These are phyloP conservation scores for Eudemis profundana DNA, from an alignment of 2,888 invertebrate genomes.

Conservation along the genomic window DNA sequence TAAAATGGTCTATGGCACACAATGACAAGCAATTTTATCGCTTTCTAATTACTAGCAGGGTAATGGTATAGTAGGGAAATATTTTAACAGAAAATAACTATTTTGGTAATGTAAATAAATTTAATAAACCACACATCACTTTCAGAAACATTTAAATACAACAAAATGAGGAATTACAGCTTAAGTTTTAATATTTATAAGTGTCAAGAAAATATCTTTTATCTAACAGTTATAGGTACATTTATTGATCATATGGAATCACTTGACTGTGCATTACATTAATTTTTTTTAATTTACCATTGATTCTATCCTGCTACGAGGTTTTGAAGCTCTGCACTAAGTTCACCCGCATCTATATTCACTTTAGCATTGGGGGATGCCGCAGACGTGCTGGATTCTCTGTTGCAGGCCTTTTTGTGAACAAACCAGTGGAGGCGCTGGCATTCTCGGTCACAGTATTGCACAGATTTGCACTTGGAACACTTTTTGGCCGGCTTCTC, in stretches of 20 bases:
- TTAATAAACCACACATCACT: slow-evolving; percentile 42
- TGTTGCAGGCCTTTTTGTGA: slow-evolving; percentile 93
- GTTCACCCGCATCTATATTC: slow-evolving; percentile 76
- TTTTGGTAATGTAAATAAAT: slow-evolving; percentile 25
- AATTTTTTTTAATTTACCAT: slow-evolving; percentile 32
- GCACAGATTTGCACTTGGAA: slow-evolving; percentile 96
- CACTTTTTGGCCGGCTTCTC: slow-evolving; percentile 97
- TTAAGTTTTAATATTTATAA: slow-evolving; percentile 29
- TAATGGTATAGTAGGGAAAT: neutral
- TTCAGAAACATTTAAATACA: slow-evolving; percentile 43
- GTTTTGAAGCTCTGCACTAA: slow-evolving; percentile 82
- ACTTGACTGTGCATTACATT: slow-evolving; percentile 43
- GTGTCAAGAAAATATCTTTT: slow-evolving; percentile 33
- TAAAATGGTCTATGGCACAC: no score
- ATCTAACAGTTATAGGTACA: slow-evolving; percentile 41
- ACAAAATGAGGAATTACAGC: slow-evolving; percentile 36
- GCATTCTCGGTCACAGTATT: slow-evolving; percentile 97
- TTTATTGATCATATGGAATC: slow-evolving; percentile 36
- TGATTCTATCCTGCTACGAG: slow-evolving; percentile 71
- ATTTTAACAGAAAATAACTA: neutral
- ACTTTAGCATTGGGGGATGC: slow-evolving; percentile 59
- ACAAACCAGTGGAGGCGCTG: slow-evolving; percentile 97
- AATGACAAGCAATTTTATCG: no score
- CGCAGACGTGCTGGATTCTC: slow-evolving; percentile 81
- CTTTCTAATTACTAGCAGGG: no score